Evolutionary conservation across 2,888 invertebrate species (phyloP).

Genomic region (Apodemia hepburni): DNA sequence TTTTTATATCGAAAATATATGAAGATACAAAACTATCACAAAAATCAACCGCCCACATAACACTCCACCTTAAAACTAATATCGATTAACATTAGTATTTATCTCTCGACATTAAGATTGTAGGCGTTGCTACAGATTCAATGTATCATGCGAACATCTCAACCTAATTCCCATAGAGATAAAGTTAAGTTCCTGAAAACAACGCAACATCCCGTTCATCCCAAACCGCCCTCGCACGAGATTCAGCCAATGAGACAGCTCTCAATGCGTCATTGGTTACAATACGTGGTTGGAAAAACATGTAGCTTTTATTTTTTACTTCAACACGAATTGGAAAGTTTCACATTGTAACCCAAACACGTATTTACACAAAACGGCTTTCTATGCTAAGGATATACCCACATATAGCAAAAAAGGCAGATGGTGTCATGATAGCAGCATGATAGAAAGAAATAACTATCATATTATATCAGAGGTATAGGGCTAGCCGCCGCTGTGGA

Average conservation of each 20-base stretch:
- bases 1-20: background rate
- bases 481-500: too few species aligned
- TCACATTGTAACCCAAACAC: background rate
- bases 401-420: too few species aligned
- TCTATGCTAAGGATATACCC: too few species aligned
- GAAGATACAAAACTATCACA: conserved; percentile 15
- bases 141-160: conserved; percentile 40
- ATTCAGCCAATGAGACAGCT: conserved; percentile 50
- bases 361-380: too few species aligned
- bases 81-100: conserved; percentile 46
- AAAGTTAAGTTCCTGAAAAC: conserved; percentile 44
- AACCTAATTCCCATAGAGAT: conserved; percentile 52
- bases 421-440: too few species aligned
- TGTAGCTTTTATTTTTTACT: conserved; percentile 54
- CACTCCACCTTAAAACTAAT: conserved; percentile 62
- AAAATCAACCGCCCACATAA: conserved; percentile 46
- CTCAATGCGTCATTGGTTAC: conserved; percentile 62
- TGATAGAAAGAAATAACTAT: too few species aligned
- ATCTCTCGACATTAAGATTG: conserved; percentile 45
- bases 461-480: too few species aligned
- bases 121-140: conserved; percentile 57
- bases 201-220: conserved; percentile 47
- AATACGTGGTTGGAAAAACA: conserved; percentile 47
- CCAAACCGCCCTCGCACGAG: conserved; percentile 52
- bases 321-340: conserved; percentile 36